Evolutionary conservation across 2,797 vertebrate genomes (phyloP).

Genomic region (Tragopan temminckii): DNA sequence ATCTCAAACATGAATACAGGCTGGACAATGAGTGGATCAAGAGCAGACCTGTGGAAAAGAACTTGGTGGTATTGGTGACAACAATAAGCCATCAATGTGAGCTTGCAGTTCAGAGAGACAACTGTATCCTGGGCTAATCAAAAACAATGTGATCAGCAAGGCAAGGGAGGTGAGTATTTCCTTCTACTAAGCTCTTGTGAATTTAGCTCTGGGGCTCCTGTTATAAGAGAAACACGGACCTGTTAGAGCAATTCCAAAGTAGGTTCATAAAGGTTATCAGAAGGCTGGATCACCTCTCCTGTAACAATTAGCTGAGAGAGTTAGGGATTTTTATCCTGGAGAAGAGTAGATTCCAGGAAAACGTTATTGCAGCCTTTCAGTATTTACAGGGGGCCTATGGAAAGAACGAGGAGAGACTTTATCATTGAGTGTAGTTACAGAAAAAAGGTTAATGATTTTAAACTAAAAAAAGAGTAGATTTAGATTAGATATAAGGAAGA

Average conservation of each 20-base stretch:
- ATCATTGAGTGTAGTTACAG: background rate
- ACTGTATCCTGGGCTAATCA: background rate
- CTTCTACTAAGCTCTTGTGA: background rate
- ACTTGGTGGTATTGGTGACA: background rate
- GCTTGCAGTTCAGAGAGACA: too few relatives aligned
- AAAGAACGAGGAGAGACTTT: background rate
- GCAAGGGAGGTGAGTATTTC: background rate
- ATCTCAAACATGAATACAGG: background rate
- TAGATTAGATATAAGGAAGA: background rate
- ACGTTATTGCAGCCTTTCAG: background rate
- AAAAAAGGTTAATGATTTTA: background rate
- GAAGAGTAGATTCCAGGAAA: background rate
- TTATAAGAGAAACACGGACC: background rate
- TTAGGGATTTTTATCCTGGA: background rate
- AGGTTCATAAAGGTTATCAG: background rate
- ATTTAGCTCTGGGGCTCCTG: background rate
- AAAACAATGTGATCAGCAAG: background rate
- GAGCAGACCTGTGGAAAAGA: background rate
- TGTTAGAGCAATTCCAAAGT: background rate
- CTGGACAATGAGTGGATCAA: background rate
- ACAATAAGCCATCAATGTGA: too few relatives aligned
- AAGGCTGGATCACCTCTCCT: background rate
- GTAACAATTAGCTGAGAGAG: background rate
- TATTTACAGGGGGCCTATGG: background rate
- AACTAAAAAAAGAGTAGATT: background rate